These are phyloP conservation scores for Batillaria attramentaria DNA, from an alignment of 1,140 invertebrate genomes.

Conservation along the genomic window DNA sequence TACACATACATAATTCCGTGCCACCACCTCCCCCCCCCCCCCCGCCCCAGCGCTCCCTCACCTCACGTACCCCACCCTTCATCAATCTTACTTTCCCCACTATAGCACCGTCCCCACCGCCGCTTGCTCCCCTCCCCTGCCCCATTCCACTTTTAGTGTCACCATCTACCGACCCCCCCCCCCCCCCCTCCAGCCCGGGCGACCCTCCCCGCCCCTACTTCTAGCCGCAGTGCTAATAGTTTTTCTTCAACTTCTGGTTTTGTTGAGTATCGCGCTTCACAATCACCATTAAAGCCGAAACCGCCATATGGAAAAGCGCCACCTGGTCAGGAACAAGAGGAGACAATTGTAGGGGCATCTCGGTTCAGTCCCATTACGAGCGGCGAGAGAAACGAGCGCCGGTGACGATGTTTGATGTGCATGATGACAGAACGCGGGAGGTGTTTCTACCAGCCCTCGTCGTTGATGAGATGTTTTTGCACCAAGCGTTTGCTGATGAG, in stretches of 20 bases:
- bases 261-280: not conserved
- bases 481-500: too few relatives aligned
- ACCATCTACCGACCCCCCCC: not conserved
- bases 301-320: not conserved
- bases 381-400: conserved; percentile 4
- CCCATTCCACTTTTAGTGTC: too few relatives aligned
- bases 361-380: conserved; percentile 3
- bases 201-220: not conserved
- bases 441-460: too few relatives aligned
- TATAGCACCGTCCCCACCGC: too few relatives aligned
- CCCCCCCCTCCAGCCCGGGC: not conserved
- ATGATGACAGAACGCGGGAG: not conserved
- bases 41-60: not conserved
- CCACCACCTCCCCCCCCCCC: conserved; percentile 1
- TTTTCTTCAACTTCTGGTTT: not conserved
- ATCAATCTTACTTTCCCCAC: too few relatives aligned
- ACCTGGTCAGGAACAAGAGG: conserved; percentile 1
- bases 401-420: not conserved
- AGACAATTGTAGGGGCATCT: conserved; percentile 4
- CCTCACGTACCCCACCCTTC: not conserved
- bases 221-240: not conserved
- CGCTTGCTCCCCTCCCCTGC: too few relatives aligned
- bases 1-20: too few relatives aligned
- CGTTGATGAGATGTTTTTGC: too few relatives aligned
- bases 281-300: not conserved